Evolutionary conservation across 2,797 vertebrate genomes (phyloP).

Genomic region (Carcharodon carcharias): DNA sequence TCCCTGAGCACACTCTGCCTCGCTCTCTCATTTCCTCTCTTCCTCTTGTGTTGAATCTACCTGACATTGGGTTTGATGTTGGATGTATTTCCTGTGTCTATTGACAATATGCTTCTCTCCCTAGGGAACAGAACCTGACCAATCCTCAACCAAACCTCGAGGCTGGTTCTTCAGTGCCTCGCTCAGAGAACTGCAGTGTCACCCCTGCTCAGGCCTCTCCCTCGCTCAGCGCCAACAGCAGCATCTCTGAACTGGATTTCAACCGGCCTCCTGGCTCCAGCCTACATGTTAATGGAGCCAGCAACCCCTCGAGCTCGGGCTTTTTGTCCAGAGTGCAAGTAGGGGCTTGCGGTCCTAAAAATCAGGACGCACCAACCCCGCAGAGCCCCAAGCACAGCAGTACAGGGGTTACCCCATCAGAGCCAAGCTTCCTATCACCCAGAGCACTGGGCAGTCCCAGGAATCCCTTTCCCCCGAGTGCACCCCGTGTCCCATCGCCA

Average conservation of each 20-base stretch:
- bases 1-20: not conserved
- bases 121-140: slow-evolving; percentile 87
- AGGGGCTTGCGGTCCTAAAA: slow-evolving; percentile 63
- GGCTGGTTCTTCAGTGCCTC: slow-evolving; percentile 66
- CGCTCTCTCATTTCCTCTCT: not conserved
- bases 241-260: slow-evolving; percentile 55
- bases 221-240: slow-evolving; percentile 60
- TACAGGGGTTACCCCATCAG: slow-evolving; percentile 66
- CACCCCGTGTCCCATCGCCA: slow-evolving; percentile 60
- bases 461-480: slow-evolving; percentile 77
- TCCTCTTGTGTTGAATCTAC: not conserved
- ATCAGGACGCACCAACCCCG: slow-evolving; percentile 57
- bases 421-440: slow-evolving; percentile 79
- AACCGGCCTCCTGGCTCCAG: slow-evolving; percentile 61
- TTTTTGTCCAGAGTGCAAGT: slow-evolving; percentile 71
- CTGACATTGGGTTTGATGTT: not conserved
- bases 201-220: slow-evolving; percentile 59
- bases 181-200: slow-evolving; percentile 55
- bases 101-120: not conserved
- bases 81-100: not conserved
- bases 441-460: slow-evolving; percentile 75
- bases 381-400: slow-evolving; percentile 72
- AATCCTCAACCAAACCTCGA: slow-evolving; percentile 91
- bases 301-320: slow-evolving; percentile 61
- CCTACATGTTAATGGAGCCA: slow-evolving; percentile 63